phyloP scores from a whole-genome alignment of 2,113 vertebrate species.

The Stictonetta naevosa region DNA sequence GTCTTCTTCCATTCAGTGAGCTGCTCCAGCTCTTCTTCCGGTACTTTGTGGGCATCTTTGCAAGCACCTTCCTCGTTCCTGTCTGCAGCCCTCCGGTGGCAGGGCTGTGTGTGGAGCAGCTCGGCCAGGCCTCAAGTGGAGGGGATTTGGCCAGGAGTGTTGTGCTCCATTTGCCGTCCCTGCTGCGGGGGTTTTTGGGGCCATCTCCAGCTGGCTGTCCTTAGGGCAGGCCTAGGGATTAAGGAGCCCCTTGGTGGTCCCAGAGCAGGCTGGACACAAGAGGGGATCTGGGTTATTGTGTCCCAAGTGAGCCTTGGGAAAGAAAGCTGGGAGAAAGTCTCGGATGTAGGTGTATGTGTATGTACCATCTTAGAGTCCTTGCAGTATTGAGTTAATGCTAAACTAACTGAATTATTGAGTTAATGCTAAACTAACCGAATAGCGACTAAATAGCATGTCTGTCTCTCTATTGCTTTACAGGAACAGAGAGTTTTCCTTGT shows the following conservation, averaged over 20 bases:
- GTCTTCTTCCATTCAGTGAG: background rate
- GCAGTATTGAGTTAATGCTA: background rate
- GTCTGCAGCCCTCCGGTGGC: background rate
- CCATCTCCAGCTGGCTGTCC: background rate
- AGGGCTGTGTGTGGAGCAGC: background rate
- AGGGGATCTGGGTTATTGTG: background rate
- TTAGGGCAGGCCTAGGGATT: background rate
- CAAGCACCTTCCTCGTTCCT: fast-evolving
- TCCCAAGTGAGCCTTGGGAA: background rate
- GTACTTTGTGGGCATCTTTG: background rate
- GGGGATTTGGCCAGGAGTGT: background rate
- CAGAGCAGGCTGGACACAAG: background rate
- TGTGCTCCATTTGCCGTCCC: background rate
- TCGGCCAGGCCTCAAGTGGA: background rate
- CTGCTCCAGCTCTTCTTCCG: background rate
- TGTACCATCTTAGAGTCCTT: background rate
- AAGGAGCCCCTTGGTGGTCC: background rate
- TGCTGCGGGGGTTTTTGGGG: background rate
- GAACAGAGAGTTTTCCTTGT: conserved; percentile 41
- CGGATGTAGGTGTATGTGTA: fast-evolving
- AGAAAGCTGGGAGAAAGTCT: background rate
- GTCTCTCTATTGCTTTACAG: conserved; percentile 56
- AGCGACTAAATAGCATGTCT: background rate
- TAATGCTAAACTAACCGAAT: background rate
- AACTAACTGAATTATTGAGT: background rate